Base-by-base conservation (phyloP, 2,113 vertebrate species). In the Blennius ocellaris region DNA sequence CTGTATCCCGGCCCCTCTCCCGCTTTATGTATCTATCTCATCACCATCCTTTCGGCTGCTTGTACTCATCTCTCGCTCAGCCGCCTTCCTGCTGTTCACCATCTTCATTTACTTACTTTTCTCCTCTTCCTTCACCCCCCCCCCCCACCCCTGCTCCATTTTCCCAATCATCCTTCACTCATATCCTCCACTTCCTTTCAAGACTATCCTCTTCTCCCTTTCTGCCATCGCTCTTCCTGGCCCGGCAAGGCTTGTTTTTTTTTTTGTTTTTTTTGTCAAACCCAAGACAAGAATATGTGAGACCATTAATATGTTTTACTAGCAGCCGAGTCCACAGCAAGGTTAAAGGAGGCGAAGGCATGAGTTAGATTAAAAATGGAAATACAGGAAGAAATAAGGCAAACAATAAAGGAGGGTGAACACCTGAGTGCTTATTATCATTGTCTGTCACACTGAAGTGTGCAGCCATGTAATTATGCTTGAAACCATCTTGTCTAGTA, bases 191-290 rank as follows among this genome's bases (percentile, higher is more conserved):
- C 86, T 84, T 78, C 49, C 60, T 59, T 30, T 49, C 45, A 37
- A 21, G 11, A 58, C 14, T 41, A n/a, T 8, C 53, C 50, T 56
- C 45, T n/a, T 47, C 36, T 47, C 39, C 45, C 49, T 45, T 43
- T 52, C 51, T 51, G 56, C 49, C 67, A 21, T 43, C 52, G 57
- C 41, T 62, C 57, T 57, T 12, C 44, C 47, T 1, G 0, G 21
- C 57, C 56, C 71, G 56, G 36, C 12, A 3, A 37, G 69, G 47
- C 51, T 85, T 39, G 78, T 81, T 83, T 84, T 64, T 77, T 65
- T 85, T 39, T 78, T 81, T 83, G 83, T 64, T 77, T 65, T 65
- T 75, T 80, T 83, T 84, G 78, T 78, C 84, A 84, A 85, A 81
- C 45, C 72, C 59, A 69, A 69, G 57, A 14, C 66, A 73, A 73